A percentile compares a stretch with the other conserved stretches of the same genome.
Evolutionary conservation across 2,113 vertebrate species (phyloP).

Genomic region (Grallaria varia): DNA sequence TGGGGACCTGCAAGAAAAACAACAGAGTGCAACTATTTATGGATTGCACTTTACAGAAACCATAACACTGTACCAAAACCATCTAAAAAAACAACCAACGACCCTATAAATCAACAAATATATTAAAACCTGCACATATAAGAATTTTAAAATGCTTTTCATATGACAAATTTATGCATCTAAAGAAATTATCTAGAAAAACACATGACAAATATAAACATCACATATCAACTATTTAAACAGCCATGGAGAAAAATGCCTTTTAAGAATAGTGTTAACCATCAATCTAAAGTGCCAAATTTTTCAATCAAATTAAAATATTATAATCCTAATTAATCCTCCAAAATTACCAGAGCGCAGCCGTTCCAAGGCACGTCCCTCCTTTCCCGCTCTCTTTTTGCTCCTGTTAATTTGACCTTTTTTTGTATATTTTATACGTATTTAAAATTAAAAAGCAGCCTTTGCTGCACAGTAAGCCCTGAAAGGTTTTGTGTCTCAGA

Average conservation of each 20-base stretch:
- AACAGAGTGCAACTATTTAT: rapidly evolving
- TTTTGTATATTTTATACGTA: not conserved
- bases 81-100: rapidly evolving
- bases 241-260: not conserved
- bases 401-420: not conserved
- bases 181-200: not conserved
- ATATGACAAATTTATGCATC: not conserved
- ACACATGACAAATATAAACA: not conserved
- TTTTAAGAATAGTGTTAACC: not conserved
- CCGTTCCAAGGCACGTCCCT: not conserved
- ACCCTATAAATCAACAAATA: not conserved
- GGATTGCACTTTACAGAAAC: not conserved
- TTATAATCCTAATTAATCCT: not conserved
- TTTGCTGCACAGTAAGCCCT: not conserved
- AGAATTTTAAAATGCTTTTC: not conserved
- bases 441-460: slow-evolving; percentile 44
- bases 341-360: not conserved
- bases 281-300: not conserved
- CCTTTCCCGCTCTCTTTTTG: not conserved
- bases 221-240: not conserved
- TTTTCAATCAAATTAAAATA: not conserved
- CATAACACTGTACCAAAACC: not conserved
- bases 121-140: not conserved
- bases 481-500: not conserved
- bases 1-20: not conserved